Conservation (phyloP, 2,888 invertebrate genomes). For the Ectemnius lituratus region DNA sequence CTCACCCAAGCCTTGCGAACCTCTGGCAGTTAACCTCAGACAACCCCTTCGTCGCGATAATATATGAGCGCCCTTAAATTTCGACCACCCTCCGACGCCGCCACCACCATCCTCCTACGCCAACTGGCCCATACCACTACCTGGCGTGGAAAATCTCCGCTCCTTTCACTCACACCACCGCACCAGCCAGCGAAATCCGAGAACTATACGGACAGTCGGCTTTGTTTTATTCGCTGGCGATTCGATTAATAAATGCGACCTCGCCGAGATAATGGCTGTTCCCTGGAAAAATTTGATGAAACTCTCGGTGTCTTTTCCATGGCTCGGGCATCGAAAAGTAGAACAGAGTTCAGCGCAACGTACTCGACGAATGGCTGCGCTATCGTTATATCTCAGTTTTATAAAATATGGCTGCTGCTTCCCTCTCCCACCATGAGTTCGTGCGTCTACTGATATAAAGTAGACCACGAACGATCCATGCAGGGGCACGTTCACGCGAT, state of each 20-base stretch:
- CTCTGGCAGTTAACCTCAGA: conserved; percentile 68
- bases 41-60: conserved; percentile 64
- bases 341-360: not conserved
- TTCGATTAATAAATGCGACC: conserved; percentile 22
- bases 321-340: not conserved
- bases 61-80: conserved; percentile 67
- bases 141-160: conserved; percentile 34
- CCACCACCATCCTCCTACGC: not conserved
- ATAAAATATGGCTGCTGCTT: conserved; percentile 30
- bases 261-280: conserved; percentile 6
- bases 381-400: conserved; percentile 20
- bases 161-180: conserved; percentile 7
- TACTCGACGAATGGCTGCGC: conserved; percentile 17
- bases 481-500: conserved; percentile 55
- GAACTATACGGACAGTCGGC: not conserved
- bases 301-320: conserved; percentile 23
- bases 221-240: conserved; percentile 14
- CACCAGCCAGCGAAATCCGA: not conserved
- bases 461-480: conserved; percentile 43
- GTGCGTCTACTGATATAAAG: conserved; percentile 29
- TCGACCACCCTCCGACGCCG: conserved; percentile 52
- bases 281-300: conserved; percentile 11
- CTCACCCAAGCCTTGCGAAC: conserved; percentile 48
- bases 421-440: conserved; percentile 1
- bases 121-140: conserved; percentile 42